Evolutionary conservation across 2,888 invertebrate genomes (phyloP), one percentile per base, ranked within the genome.

Genomic region (Spisula solida): DNA sequence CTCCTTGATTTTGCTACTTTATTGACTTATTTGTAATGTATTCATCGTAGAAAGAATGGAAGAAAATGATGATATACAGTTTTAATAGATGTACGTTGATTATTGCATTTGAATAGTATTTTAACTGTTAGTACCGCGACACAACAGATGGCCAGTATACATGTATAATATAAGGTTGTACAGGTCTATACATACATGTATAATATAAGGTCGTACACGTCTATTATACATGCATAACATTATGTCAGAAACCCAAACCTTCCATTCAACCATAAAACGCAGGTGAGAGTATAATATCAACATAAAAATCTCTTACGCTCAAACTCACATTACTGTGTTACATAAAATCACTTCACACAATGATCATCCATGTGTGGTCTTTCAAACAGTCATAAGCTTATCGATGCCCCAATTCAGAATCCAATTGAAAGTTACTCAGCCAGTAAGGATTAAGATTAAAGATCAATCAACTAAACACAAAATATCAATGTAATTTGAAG

Each of bases 221-320:
- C n/a, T n/a, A n/a, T 70, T 70, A 56, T 56, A 31, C 29, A 70
- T 70, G 29, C 29, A 31, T 29, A 66, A n/a, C n/a, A n/a, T n/a
- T n/a, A 5, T 41, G 34, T 16, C 16, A 75, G 34, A 75, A 14
- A 75, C 18, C 16, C 8, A 14, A 31, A 75, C 18, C 29, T 34
- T 18, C 18, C 12, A 18, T 75, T 75, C 14, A 75, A 75, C 34
- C 75, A 75, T 34, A 75, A 75, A 75, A 75, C 25, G 18, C 75
- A 75, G 75, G 75, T 75, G 75, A 16, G 75, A 34, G 31, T 31
- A 75, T 75, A 75, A 75, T 34, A 31, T 75, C 29, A 25, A 25
- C 29, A 75, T 34, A 34, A 75, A 75, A 75, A 31, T 12, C 31
- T 16, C 25, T 25, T 25, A 66, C 25, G 34, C 31, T 75, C 75